Conservation (phyloP, 2,888 invertebrate genomes). For the Hyposoter didymator region DNA sequence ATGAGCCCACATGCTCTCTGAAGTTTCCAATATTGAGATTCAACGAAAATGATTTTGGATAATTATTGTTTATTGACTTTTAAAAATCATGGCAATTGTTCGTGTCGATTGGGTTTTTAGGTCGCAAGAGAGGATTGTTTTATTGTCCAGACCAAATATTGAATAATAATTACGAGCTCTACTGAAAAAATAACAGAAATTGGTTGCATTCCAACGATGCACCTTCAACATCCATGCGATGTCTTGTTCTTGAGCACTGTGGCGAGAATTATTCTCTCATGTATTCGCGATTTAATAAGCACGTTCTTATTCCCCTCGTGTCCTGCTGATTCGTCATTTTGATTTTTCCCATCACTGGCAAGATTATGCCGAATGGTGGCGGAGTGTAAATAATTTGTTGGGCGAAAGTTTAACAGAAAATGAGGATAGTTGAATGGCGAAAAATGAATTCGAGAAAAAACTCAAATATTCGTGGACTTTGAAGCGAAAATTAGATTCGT, state of each 20-base stretch:
- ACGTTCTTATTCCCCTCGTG: conserved; percentile 19
- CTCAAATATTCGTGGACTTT: neutral
- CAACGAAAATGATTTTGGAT: too few species aligned
- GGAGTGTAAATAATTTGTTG: neutral
- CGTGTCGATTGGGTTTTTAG: too few species aligned
- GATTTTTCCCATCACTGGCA: neutral
- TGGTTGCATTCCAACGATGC: too few species aligned
- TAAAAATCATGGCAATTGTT: too few species aligned
- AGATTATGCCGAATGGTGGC: neutral
- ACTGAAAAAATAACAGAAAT: too few species aligned
- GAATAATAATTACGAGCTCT: too few species aligned
- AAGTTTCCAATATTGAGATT: too few species aligned
- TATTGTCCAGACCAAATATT: too few species aligned
- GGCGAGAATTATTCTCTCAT: conserved; percentile 35
- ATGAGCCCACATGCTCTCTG: conserved; percentile 30
- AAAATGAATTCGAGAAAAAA: neutral
- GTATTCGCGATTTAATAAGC: conserved; percentile 46
- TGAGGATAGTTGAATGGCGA: neutral
- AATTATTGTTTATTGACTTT: too few species aligned
- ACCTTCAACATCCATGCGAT: too few species aligned
- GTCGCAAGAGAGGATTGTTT: too few species aligned
- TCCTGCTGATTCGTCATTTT: conserved; percentile 23
- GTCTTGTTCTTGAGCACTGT: conserved; percentile 40
- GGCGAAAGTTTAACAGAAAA: neutral
- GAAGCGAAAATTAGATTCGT: neutral